These are phyloP conservation scores for Ganaspis sp. DNA, from an alignment of 1,140 invertebrate genomes.

Conservation along the genomic window DNA sequence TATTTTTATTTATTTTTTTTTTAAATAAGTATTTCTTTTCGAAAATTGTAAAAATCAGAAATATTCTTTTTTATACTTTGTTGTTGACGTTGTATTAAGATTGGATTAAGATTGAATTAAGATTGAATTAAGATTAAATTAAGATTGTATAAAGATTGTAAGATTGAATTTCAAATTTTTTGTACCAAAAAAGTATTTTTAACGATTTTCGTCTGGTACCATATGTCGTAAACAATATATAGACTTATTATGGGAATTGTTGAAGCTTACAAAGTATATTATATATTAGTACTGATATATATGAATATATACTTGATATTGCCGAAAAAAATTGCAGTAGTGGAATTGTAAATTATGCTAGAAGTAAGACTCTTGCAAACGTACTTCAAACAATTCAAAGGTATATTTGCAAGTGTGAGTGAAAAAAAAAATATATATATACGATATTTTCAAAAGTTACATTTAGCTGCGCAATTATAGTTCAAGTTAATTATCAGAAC, in stretches of 20 bases:
- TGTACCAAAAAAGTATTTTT: background rate
- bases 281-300: conserved; percentile 37
- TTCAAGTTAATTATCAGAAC: conserved; percentile 37
- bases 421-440: conserved; percentile 44
- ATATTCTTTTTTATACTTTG: no score
- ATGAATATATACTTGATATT: conserved; percentile 42
- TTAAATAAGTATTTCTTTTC: background rate
- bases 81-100: no score
- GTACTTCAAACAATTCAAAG: conserved; percentile 31
- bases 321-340: conserved; percentile 58
- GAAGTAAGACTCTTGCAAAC: conserved; percentile 26
- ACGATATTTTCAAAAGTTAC: conserved; percentile 54
- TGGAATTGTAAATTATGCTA: conserved; percentile 62
- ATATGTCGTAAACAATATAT: conserved; percentile 38
- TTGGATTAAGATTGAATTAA: no score
- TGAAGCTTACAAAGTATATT: conserved; percentile 66
- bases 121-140: no score
- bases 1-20: no score
- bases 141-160: no score
- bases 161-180: no score
- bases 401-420: conserved; percentile 20
- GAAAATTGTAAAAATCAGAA: no score
- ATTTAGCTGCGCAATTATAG: conserved; percentile 37
- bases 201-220: background rate
- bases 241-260: conserved; percentile 69